Evolutionary conservation across 2,888 invertebrate species (phyloP).

Genomic region (Abscondita cerata): DNA sequence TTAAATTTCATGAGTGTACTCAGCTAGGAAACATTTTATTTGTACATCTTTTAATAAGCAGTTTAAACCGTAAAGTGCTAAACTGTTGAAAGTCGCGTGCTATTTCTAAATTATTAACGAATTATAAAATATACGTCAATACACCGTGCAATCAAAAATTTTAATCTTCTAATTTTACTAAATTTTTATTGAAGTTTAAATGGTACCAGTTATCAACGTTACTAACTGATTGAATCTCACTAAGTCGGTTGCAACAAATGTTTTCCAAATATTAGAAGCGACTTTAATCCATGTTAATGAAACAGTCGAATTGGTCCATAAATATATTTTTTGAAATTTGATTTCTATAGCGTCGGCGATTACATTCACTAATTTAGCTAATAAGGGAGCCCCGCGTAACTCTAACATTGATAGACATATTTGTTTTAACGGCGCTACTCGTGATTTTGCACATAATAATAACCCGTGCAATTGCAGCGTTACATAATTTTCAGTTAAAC

Average conservation of each 20-base stretch:
- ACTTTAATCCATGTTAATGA: not conserved
- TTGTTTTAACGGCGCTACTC: not conserved
- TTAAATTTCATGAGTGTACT: no score
- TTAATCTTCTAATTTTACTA: not conserved
- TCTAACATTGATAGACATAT: not conserved
- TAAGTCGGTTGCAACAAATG: no score
- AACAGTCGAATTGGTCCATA: no score
- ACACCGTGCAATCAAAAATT: not conserved
- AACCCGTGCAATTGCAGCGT: no score
- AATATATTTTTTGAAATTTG: not conserved
- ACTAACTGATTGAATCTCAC: not conserved
- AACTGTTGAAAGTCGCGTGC: no score
- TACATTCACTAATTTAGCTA: not conserved
- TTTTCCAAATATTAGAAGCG: not conserved
- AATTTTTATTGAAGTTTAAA: not conserved
- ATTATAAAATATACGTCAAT: no score
- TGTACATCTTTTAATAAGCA: no score
- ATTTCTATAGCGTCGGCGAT: not conserved
- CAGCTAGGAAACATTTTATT: no score
- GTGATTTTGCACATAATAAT: constrained; percentile 8
- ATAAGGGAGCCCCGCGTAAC: no score
- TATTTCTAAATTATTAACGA: no score
- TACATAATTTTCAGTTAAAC: no score
- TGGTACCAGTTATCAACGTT: not conserved
- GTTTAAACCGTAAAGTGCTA: no score